Conservation (phyloP, 1,140 invertebrate species). For the Myzus persicae region DNA sequence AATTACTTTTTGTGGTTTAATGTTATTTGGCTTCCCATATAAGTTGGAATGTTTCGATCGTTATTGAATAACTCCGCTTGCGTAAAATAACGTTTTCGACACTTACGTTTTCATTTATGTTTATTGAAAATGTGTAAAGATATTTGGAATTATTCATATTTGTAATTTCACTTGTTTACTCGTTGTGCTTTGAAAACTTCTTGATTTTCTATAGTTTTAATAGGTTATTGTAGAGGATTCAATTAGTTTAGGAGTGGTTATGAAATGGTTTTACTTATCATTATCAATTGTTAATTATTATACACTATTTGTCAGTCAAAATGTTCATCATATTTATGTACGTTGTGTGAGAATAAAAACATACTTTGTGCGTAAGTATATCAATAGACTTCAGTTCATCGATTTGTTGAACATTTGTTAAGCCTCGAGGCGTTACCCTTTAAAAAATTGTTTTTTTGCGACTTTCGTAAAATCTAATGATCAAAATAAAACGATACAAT, state of each 20-base stretch:
- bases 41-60: not conserved
- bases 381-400: not conserved
- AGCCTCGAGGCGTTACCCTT: not conserved
- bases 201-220: not conserved
- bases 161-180: not conserved
- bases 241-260: not conserved
- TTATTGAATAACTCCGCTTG: not conserved
- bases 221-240: not conserved
- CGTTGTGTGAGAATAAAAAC: too few species aligned
- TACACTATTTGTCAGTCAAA: not conserved
- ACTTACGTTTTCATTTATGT: not conserved
- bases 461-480: not conserved
- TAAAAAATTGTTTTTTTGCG: not conserved
- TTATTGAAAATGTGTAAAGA: not conserved
- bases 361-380: not conserved
- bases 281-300: not conserved
- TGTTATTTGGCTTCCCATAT: slow-evolving; percentile 11
- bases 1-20: slow-evolving; percentile 8
- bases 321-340: not conserved
- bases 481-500: not conserved
- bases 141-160: not conserved
- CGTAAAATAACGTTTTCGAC: not conserved
- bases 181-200: not conserved
- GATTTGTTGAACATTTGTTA: not conserved
- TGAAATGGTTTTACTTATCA: not conserved